Conservation (phyloP, 1,140 invertebrate genomes). For the Cyrtorhinus lividipennis region DNA sequence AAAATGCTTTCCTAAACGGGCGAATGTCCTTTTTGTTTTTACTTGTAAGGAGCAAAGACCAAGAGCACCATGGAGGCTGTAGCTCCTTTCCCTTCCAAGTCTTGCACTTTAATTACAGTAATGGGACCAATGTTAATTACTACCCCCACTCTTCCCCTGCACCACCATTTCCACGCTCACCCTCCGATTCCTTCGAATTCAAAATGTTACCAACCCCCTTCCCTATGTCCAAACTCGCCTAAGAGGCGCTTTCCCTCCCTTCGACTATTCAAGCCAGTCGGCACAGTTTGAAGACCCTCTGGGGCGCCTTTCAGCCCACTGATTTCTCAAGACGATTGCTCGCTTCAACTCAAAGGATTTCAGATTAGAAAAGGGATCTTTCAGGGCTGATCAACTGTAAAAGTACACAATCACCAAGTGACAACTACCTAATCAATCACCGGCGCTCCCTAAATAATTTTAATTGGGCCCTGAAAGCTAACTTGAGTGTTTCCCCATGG, state of each 20-base stretch:
- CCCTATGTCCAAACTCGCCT: neutral
- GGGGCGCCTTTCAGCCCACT: conserved; percentile 9
- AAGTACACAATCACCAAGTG: conserved; percentile 9
- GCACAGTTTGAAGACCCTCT: conserved; percentile 4
- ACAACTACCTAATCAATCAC: conserved; percentile 8
- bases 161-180: neutral
- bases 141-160: neutral
- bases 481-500: no score
- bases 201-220: conserved; percentile 1
- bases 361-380: conserved; percentile 7
- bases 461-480: neutral
- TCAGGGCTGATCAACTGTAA: conserved; percentile 9
- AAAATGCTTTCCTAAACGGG: conserved; percentile 1
- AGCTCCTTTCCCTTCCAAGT: neutral
- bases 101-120: conserved; percentile 13
- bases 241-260: neutral
- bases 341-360: conserved; percentile 6
- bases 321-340: conserved; percentile 12
- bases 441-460: conserved; percentile 1
- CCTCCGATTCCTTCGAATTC: conserved; percentile 10
- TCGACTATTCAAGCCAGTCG: conserved; percentile 1
- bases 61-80: neutral
- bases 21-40: conserved; percentile 2
- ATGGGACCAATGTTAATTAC: conserved; percentile 14
- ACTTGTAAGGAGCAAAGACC: neutral